These are phyloP conservation scores for Drosophila guanche DNA, from an alignment of 1,140 invertebrate genomes.

Conservation along the genomic window DNA sequence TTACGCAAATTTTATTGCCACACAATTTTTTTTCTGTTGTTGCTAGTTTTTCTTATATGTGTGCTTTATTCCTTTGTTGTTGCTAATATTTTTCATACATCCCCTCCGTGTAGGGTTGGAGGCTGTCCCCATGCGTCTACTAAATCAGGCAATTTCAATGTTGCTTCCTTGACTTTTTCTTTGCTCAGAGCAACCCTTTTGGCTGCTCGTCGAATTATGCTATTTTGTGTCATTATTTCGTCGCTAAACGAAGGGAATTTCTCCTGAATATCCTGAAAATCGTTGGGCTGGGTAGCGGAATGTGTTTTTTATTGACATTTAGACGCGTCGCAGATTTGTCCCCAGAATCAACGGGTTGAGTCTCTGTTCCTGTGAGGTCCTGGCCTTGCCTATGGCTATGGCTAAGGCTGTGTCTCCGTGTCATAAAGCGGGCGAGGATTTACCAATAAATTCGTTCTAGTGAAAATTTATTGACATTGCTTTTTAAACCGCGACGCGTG, in stretches of 20 bases:
- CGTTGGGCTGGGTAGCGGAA: constrained; percentile 45
- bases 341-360: constrained; percentile 64
- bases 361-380: constrained; percentile 23
- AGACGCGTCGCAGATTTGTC: constrained; percentile 65
- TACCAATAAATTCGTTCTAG: constrained; percentile 80
- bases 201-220: constrained; percentile 61
- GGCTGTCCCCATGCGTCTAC: constrained; percentile 62
- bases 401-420: constrained; percentile 18
- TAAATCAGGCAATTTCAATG: constrained; percentile 75
- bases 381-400: constrained; percentile 18
- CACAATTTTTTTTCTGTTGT: constrained; percentile 73
- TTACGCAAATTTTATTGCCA: constrained; percentile 81
- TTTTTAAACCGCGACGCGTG: constrained; percentile 79
- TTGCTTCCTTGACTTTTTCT: constrained; percentile 52
- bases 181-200: constrained; percentile 46
- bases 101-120: constrained; percentile 21
- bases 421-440: constrained; percentile 70
- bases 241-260: constrained; percentile 70
- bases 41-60: constrained; percentile 40
- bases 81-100: constrained; percentile 24
- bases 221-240: constrained; percentile 79
- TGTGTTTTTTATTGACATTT: constrained; percentile 81
- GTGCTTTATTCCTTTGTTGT: constrained; percentile 55
- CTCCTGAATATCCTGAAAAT: constrained; percentile 17
- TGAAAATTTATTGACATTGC: constrained; percentile 80